These are phyloP conservation scores for Eristalis intricaria DNA, from an alignment of 2,888 invertebrate genomes.

Conservation along the genomic window DNA sequence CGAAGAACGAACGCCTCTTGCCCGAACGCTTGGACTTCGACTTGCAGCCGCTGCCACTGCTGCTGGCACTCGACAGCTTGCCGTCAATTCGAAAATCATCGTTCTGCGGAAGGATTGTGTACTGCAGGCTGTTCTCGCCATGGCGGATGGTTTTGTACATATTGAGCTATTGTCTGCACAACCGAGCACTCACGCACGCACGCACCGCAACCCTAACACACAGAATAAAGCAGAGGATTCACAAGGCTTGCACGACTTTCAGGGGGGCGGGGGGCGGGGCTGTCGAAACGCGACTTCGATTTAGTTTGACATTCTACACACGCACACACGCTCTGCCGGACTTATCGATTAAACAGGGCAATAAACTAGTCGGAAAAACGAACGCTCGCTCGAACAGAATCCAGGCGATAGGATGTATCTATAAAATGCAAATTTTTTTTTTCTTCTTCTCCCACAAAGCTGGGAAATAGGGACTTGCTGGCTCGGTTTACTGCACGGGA, in stretches of 20 bases:
- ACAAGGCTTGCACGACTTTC: background rate
- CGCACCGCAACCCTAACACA: background rate
- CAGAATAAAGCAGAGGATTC: background rate
- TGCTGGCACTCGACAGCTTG: slow-evolving; percentile 83
- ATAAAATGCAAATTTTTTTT: slow-evolving; percentile 37
- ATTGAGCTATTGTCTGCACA: slow-evolving; percentile 52
- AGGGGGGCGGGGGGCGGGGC: too few relatives aligned
- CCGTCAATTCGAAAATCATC: slow-evolving; percentile 85
- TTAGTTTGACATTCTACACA: slow-evolving; percentile 27
- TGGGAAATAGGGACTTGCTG: background rate
- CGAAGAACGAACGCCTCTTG: slow-evolving; percentile 79
- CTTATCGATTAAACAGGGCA: slow-evolving; percentile 56
- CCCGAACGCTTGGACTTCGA: slow-evolving; percentile 73
- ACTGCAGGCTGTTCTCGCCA: slow-evolving; percentile 88
- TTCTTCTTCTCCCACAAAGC: background rate
- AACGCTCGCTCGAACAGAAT: slow-evolving; percentile 1
- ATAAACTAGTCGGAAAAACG: slow-evolving; percentile 20
- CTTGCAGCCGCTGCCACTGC: slow-evolving; percentile 81
- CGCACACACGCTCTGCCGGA: background rate
- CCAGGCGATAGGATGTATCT: slow-evolving; percentile 44
- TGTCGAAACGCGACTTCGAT: background rate
- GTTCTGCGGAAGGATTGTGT: slow-evolving; percentile 88
- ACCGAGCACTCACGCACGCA: slow-evolving; percentile 4
- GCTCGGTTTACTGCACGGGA: background rate
- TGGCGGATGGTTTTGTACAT: slow-evolving; percentile 90